A percentile compares a stretch with the other conserved stretches of the same genome.
Evolutionary conservation across 2,797 vertebrate genomes (phyloP).

Genomic region (Lithobates sylvaticus): DNA sequence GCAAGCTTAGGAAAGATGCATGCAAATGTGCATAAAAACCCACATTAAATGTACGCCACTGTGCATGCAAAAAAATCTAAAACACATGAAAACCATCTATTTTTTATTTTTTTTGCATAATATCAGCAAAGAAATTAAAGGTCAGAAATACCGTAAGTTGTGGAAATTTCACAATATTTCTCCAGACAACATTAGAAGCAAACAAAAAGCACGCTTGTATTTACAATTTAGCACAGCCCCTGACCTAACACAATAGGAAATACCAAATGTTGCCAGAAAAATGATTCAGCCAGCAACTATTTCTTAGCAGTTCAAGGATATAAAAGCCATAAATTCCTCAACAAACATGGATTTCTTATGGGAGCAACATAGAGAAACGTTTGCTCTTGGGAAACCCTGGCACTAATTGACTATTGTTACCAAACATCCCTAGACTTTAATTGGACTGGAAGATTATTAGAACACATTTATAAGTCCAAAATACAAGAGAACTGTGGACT

Average conservation of each 20-base stretch:
- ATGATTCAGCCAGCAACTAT: neutral
- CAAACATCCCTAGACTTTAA: neutral
- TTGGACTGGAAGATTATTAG: neutral
- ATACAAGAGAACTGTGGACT: neutral
- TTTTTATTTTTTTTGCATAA: no score
- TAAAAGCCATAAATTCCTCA: neutral
- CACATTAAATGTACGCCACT: no score
- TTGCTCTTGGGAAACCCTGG: neutral
- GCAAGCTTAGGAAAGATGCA: no score
- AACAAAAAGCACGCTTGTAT: constrained; percentile 28
- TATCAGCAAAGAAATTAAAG: neutral
- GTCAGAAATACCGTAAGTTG: constrained; percentile 1
- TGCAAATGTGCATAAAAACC: no score
- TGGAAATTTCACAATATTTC: constrained; percentile 27
- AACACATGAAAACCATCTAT: no score
- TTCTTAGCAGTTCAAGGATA: neutral
- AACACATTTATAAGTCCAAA: neutral
- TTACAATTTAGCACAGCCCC: constrained; percentile 23
- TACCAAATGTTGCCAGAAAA: neutral
- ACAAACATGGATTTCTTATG: neutral
- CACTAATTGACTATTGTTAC: neutral
- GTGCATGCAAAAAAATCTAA: no score
- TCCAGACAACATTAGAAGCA: constrained; percentile 10
- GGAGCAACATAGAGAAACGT: neutral
- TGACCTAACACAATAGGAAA: constrained; percentile 10